Percentiles rank a stretch among this genome's conserved stretches.
Conservation (phyloP, 2,113 vertebrate species). For the Struthidea cinerea region DNA sequence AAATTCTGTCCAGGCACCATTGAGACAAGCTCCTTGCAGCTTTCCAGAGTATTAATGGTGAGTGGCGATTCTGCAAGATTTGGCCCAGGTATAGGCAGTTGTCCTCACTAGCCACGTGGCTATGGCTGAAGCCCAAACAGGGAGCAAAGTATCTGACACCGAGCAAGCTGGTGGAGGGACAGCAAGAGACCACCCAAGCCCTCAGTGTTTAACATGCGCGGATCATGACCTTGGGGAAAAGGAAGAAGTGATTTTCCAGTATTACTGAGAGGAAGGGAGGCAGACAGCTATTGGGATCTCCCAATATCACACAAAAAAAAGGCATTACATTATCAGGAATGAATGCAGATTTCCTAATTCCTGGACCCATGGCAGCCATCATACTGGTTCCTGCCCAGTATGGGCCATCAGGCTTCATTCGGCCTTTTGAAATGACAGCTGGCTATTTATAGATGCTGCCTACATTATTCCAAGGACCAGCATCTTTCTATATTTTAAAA, state of each 20-base stretch:
- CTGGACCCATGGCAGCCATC: not conserved
- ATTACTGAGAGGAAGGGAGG: not conserved
- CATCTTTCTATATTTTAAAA: not conserved
- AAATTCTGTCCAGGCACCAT: not conserved
- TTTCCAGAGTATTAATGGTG: not conserved
- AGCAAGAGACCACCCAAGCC: not conserved
- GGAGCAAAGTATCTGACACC: not conserved
- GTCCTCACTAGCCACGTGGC: not conserved
- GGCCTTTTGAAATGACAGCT: not conserved
- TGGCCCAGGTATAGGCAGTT: not conserved
- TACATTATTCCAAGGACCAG: not conserved
- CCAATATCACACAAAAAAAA: not conserved
- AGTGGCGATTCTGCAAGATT: not conserved
- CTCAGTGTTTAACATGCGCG: not conserved
- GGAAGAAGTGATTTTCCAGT: not conserved
- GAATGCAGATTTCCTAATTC: not conserved
- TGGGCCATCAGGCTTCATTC: not conserved
- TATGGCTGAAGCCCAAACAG: not conserved
- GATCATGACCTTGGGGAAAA: not conserved
- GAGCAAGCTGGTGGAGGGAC: not conserved
- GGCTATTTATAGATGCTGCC: not conserved
- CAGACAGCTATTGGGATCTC: not conserved
- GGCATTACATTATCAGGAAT: not conserved
- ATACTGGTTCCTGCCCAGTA: not conserved
- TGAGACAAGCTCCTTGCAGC: accelerated